Evolutionary conservation across 2,113 vertebrate genomes (phyloP).

Genomic region (Colius striatus): DNA sequence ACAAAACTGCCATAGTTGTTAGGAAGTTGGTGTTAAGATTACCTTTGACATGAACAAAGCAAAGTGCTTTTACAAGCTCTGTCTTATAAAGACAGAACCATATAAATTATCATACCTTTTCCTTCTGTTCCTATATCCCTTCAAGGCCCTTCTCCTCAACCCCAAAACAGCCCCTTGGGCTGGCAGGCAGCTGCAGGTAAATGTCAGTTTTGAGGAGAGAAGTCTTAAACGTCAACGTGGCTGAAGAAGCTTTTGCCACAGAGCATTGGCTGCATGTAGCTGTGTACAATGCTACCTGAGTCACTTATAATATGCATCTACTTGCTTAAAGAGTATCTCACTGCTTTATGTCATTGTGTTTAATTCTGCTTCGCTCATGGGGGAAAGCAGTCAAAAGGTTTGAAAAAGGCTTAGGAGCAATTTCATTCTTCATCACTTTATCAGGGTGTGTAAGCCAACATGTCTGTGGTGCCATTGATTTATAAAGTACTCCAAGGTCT

Average conservation of each 20-base stretch:
- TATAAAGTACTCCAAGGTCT: not conserved
- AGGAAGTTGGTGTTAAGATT: not conserved
- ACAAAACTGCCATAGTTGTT: not conserved
- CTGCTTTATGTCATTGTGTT: not conserved
- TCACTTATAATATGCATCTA: not conserved
- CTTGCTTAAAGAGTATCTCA: not conserved
- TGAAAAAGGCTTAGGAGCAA: not conserved
- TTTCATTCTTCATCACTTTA: not conserved
- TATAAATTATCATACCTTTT: not conserved
- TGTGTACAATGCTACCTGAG: not conserved
- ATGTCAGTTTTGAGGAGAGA: not conserved
- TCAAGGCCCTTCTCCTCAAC: not conserved
- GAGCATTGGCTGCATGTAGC: not conserved
- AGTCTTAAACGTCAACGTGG: accelerated
- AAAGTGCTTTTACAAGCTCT: not conserved
- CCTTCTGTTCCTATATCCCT: not conserved
- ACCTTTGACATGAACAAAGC: not conserved
- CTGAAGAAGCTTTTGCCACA: not conserved
- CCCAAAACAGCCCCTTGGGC: not conserved
- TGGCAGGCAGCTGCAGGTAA: not conserved
- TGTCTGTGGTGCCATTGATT: not conserved
- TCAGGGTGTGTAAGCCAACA: not conserved
- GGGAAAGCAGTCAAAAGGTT: not conserved
- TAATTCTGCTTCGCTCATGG: not conserved
- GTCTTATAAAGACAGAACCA: not conserved